Base-by-base conservation (phyloP, 1,140 invertebrate genomes). In the Medauroidea extradentata region DNA sequence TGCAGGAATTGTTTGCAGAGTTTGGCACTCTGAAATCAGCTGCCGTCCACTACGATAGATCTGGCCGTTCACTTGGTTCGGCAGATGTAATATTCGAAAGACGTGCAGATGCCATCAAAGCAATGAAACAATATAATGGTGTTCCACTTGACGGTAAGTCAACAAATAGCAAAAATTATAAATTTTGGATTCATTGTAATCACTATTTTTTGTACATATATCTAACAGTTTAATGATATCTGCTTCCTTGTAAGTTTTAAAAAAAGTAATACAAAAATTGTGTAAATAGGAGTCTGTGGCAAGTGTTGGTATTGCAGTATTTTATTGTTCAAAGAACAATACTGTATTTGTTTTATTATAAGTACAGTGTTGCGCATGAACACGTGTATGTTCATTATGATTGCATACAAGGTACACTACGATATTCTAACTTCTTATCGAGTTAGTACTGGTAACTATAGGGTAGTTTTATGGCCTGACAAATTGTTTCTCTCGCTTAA, bases 71-170 rank as follows among this genome's bases (percentile, higher is more conserved):
- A 44, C 79, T 98, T 67, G 94, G 96, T 46, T 96, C 94, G 63
- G 96, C 96, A 56, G 94, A 98, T 83, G 94, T 99, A 14, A 87
- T 96, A 52, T 99, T 95, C 80, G 92, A 96, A 71, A 83, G 93
- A 70, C 82, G 87, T 71, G 81, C 85, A 63, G 95, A 97, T 81
- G 96, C 96, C 1, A 84, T 96, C 24, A 93, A 94, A 75, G 96
- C 96, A 11, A 90, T 98, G 85, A 96, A 96, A 75, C 94, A 98
- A 73, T 99, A 99, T 74, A 96, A 98, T 79, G 93, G 93, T 61
- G 94, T 99, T 39, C 95, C 94, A 18, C 78, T 99, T 48, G 96
- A 99, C 83, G 96, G 89, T 86, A 80, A 75, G 63, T 21, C n/a
- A 11, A 39, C 9, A 39, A 39, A 39, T 39, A 41, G 38, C 11